Base-by-base conservation (phyloP, 2,888 invertebrate species). In the Dioctria rufipes region DNA sequence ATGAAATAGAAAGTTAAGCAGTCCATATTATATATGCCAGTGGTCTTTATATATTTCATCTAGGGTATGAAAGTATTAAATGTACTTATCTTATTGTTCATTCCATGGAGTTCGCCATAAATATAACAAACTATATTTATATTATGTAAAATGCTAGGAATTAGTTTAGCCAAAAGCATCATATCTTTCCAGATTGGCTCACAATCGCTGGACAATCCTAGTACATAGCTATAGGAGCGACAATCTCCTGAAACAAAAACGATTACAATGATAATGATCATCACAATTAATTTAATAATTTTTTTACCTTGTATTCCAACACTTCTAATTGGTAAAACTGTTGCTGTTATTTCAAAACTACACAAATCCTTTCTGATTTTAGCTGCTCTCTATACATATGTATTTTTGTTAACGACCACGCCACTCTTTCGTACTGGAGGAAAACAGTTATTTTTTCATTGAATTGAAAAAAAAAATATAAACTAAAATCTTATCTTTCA, bases 51-150 rank as follows among this genome's bases (percentile, higher is more conserved):
- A n/a, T n/a, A n/a, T n/a, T n/a, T n/a, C n/a, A n/a, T n/a, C n/a
- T n/a, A n/a, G n/a, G n/a, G n/a, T n/a, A n/a, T n/a, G n/a, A n/a
- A n/a, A n/a, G n/a, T n/a, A n/a, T n/a, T n/a, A n/a, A n/a, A n/a
- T n/a, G n/a, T n/a, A n/a, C n/a, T n/a, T n/a, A n/a, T n/a, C n/a
- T n/a, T n/a, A n/a, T n/a, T n/a, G n/a, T n/a, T n/a, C n/a, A n/a
- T n/a, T n/a, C n/a, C n/a, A n/a, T n/a, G n/a, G n/a, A n/a, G 91
- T 58, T 93, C 94, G 37, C 99, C 99, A 90, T 98, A 98, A 66
- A 97, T 94, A 90, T 96, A 99, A 88, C 98, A 98, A 77, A 99
- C 97, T 89, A 99, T 93, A 90, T 98, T 98, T 51, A 99, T 94
- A 88, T 97, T 98, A 87, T 98, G 98, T 87, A 99, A 96, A 83